Evolutionary conservation across 2,113 vertebrate species (phyloP).

Genomic region (Acanthochromis polyacanthus): DNA sequence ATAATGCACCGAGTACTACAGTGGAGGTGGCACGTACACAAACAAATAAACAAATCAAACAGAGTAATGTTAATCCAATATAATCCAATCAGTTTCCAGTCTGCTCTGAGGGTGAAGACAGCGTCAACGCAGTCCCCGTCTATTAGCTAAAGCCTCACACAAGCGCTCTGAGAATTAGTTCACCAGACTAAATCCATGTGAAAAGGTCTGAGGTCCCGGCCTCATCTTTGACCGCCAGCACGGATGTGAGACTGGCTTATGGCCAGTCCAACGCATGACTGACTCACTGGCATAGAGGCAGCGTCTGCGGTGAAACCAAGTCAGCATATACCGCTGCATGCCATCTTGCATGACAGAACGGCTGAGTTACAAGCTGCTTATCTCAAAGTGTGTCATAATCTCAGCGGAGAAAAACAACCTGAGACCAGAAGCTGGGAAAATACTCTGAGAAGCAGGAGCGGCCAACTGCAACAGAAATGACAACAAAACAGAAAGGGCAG

Average conservation of each 20-base stretch:
- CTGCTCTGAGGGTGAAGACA: slow-evolving; percentile 49
- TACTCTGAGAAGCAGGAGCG: background rate
- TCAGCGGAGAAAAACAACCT: slow-evolving; percentile 38
- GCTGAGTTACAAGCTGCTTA: slow-evolving; percentile 67
- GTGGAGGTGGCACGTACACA: slow-evolving; percentile 40
- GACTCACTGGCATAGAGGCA: slow-evolving; percentile 35
- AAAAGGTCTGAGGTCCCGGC: slow-evolving; percentile 51
- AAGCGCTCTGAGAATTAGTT: slow-evolving; percentile 41
- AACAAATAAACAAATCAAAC: slow-evolving; percentile 58
- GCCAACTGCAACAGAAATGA: background rate
- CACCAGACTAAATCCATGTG: slow-evolving; percentile 46
- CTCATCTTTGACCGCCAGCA: slow-evolving; percentile 34
- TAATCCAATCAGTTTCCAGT: slow-evolving; percentile 68
- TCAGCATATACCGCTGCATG: background rate
- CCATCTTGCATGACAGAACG: slow-evolving; percentile 42
- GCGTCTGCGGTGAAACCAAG: slow-evolving; percentile 31
- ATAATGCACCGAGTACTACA: slow-evolving; percentile 3
- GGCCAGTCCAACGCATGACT: slow-evolving; percentile 28
- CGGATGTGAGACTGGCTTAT: slow-evolving; percentile 33
- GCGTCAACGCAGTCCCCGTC: slow-evolving; percentile 23
- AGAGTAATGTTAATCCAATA: slow-evolving; percentile 53
- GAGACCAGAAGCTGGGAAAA: background rate
- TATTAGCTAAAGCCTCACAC: slow-evolving; percentile 48
- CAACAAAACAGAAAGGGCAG: slow-evolving; percentile 28
- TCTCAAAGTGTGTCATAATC: slow-evolving; percentile 61